These are phyloP conservation scores for Drosophila mulleri DNA, from an alignment of 2,888 invertebrate genomes.

Conservation along the genomic window DNA sequence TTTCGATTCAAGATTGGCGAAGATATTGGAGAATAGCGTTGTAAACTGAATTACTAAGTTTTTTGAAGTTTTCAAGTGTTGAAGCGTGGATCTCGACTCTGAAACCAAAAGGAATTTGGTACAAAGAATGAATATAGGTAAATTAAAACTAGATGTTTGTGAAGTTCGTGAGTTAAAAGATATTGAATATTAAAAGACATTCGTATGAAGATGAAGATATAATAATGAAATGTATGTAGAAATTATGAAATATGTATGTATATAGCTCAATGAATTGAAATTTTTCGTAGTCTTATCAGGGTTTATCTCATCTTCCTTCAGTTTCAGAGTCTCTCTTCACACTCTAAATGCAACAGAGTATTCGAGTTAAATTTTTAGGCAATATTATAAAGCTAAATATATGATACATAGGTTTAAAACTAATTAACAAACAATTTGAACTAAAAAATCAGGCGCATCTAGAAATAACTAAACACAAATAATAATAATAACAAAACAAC, in stretches of 20 bases:
- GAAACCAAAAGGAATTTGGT: neutral
- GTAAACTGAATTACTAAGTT: neutral
- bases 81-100: neutral
- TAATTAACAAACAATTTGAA: constrained; percentile 76
- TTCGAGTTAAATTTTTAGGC: constrained; percentile 53
- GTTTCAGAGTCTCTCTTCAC: neutral
- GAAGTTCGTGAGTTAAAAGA: neutral
- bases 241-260: no score
- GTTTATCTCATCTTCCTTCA: neutral
- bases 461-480: constrained; percentile 3
- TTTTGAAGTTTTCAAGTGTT: neutral
- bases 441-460: constrained; percentile 62
- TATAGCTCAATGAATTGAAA: no score
- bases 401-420: constrained; percentile 56
- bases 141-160: neutral
- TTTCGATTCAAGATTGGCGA: constrained; percentile 32
- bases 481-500: neutral
- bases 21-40: constrained; percentile 8
- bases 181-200: neutral
- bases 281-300: no score
- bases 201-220: neutral
- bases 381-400: constrained; percentile 35
- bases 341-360: constrained; percentile 47
- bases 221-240: neutral
- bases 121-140: neutral